Evolutionary conservation across 2,888 invertebrate genomes (phyloP), one percentile per base, ranked within the genome.

Genomic region (Odontocolon sp.): DNA sequence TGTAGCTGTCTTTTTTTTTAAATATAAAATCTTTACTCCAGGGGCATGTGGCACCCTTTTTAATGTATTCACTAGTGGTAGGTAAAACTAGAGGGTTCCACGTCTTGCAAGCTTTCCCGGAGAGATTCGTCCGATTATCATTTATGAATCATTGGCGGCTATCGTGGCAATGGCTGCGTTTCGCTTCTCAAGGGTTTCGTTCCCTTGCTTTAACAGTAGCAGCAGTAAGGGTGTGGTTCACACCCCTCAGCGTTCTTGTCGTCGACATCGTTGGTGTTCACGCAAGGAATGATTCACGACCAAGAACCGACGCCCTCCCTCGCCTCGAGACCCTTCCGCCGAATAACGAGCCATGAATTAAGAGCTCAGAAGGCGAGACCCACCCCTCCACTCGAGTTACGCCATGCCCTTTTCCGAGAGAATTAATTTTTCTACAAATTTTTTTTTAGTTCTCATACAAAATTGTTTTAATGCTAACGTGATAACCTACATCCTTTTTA

Each of bases 261-360:
- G 52, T 70, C 63, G 45, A 54, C 3, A 26, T 36, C 14, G 42
- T 42, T 9, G 40, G 45, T 28, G 8, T 45, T 63, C 54, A 45
- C 33, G 54, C 40, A 31, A 54, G 54, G 14, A 36, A 63, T 63
- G 70, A 70, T 70, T 70, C 70, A 63, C 54, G 63, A 26, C 54
- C 31, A 4, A 59, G 69, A 9, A 45, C 59, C 1, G 38, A 11
- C 59, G 52, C 45, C 42, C 69, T 14, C 61, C 21, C 18, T n/a
- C n/a, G n/a, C 23, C 26, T 14, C 70, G 28, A 26, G 47, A 50
- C 52, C 59, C 61, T 63, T 63, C 63, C 54, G 63, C 40, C 54
- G 52, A 26, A 54, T 70, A 63, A 70, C 70, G 70, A 70, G 70
- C 70, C 16, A 18, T 42, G 70, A 63, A 70, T 70, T 26, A 36